Percentiles rank a stretch among this genome's conserved stretches.
Evolutionary conservation across 2,113 vertebrate genomes (phyloP).

Genomic region (Phasianus colchicus): DNA sequence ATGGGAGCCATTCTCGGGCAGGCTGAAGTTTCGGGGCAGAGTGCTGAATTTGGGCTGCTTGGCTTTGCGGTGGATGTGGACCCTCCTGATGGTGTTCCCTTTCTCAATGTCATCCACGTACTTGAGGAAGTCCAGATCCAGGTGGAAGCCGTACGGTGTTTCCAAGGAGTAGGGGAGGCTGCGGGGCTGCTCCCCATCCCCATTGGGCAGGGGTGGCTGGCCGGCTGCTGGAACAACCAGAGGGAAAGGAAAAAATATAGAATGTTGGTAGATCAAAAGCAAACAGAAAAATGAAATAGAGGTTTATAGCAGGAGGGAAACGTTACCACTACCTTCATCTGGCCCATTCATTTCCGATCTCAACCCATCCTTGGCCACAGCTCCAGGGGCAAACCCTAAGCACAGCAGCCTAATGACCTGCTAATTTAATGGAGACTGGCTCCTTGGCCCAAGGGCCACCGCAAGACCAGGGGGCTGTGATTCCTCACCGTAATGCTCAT

Average conservation of each 20-base stretch:
- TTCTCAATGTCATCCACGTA: conserved; percentile 99
- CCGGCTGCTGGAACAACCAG: conserved; percentile 80
- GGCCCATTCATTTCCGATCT: neutral
- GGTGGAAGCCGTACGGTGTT: conserved; percentile 96
- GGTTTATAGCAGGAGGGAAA: neutral
- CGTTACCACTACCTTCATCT: neutral
- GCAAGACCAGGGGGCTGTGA: neutral
- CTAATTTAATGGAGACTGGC: neutral
- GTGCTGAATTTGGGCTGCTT: conserved; percentile 96
- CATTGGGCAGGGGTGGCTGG: conserved; percentile 77
- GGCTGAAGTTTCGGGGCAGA: conserved; percentile 95
- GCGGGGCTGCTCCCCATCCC: conserved; percentile 83
- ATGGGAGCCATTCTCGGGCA: conserved; percentile 84
- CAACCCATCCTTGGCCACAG: neutral
- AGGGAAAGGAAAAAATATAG: neutral
- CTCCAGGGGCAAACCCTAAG: neutral
- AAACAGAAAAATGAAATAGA: neutral
- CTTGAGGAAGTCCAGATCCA: conserved; percentile 98
- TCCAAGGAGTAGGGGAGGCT: conserved; percentile 95
- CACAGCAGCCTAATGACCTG: neutral
- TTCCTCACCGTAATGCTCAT: neutral
- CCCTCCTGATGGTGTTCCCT: conserved; percentile 94
- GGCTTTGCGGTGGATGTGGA: conserved; percentile 91
- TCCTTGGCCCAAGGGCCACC: neutral
- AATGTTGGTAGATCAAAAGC: neutral